A percentile compares a stretch with the other conserved stretches of the same genome.
Conservation (phyloP, 2,888 invertebrate genomes). For the Nysson spinosus region DNA sequence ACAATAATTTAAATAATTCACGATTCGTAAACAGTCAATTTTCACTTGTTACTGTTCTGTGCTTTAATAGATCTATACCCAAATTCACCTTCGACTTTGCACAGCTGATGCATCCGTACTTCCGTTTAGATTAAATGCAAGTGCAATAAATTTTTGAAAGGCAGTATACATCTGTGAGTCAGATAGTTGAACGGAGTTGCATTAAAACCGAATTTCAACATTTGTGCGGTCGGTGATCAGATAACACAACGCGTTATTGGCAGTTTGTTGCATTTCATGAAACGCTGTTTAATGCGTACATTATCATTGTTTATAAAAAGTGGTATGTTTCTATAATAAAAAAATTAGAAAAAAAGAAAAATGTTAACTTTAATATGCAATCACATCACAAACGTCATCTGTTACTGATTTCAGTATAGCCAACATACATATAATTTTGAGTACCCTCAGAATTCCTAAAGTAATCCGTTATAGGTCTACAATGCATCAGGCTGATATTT, state of each 20-base stretch:
- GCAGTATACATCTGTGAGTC: neutral
- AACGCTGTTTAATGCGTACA: neutral
- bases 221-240: neutral
- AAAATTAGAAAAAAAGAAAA: conserved; percentile 9
- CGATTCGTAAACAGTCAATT: neutral
- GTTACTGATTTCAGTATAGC: conserved; percentile 31
- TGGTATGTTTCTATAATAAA: conserved; percentile 11
- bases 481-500: neutral
- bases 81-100: neutral
- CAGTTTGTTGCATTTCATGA: neutral
- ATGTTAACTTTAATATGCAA: conserved; percentile 27
- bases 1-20: neutral
- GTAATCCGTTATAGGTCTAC: conserved; percentile 18
- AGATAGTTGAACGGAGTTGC: neutral
- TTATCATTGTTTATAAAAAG: conserved; percentile 3
- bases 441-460: conserved; percentile 38
- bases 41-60: neutral
- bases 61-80: neutral
- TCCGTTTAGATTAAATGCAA: conserved; percentile 1
- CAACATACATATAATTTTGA: conserved; percentile 23
- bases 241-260: neutral
- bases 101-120: conserved; percentile 3
- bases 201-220: conserved; percentile 1
- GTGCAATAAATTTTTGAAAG: neutral
- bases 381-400: conserved; percentile 13